Percentiles rank a stretch among this genome's conserved stretches.
These are phyloP conservation scores for Trogon surrucura DNA, from an alignment of 2,113 vertebrate species.

Conservation along the genomic window DNA sequence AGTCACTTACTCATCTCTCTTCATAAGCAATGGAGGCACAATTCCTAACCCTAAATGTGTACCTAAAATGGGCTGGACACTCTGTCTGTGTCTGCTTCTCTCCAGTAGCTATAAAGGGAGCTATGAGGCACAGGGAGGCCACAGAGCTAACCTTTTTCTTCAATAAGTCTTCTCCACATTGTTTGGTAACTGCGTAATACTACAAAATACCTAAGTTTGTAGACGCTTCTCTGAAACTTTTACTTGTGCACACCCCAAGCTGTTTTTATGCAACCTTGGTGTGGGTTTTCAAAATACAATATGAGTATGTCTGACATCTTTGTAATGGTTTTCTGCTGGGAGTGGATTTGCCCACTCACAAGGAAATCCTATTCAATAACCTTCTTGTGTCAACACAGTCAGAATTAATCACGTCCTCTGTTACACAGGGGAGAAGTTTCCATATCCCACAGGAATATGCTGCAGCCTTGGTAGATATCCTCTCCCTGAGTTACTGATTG, in stretches of 20 bases:
- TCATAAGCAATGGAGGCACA: background rate
- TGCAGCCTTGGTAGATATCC: background rate
- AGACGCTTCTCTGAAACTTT: background rate
- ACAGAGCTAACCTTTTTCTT: background rate
- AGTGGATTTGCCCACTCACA: conserved; percentile 9
- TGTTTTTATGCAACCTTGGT: background rate
- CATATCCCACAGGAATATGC: conserved; percentile 24
- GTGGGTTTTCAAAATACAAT: background rate
- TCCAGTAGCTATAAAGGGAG: background rate
- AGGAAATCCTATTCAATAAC: conserved; percentile 41
- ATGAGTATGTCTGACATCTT: background rate
- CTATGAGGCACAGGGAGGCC: background rate
- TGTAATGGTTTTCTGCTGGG: background rate
- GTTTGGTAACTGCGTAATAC: background rate
- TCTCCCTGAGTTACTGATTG: conserved; percentile 18
- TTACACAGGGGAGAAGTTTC: conserved; percentile 25
- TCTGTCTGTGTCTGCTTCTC: background rate
- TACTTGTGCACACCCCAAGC: background rate
- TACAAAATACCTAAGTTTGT: background rate
- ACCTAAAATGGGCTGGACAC: background rate
- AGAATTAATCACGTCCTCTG: conserved; percentile 43
- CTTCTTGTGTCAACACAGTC: conserved; percentile 37
- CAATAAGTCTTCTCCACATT: background rate
- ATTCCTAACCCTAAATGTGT: background rate
- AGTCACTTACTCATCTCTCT: background rate